These are phyloP conservation scores for Saccopteryx leptura DNA, from an alignment of 2,113 vertebrate species.

Conservation along the genomic window DNA sequence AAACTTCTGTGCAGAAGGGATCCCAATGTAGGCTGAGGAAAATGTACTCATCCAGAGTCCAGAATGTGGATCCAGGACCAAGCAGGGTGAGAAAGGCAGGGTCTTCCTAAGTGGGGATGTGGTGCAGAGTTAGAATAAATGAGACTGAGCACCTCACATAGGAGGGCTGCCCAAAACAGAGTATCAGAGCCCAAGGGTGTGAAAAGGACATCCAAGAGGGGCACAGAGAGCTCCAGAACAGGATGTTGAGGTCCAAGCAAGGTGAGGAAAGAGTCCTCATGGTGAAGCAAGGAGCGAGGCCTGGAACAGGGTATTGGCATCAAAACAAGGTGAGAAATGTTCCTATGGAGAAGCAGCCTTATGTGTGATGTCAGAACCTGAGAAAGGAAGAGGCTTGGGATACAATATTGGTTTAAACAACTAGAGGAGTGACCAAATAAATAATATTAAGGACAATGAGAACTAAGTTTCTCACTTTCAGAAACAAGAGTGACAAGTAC, in stretches of 20 bases:
- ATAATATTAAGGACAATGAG: background rate
- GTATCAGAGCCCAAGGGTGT: background rate
- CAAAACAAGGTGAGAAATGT: background rate
- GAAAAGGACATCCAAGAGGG: background rate
- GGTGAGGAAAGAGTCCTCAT: background rate
- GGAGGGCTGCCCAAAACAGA: background rate
- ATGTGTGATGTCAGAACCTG: background rate
- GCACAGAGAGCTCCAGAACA: background rate
- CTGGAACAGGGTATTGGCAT: background rate
- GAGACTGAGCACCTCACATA: background rate
- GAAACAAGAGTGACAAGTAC: background rate
- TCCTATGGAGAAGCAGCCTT: background rate
- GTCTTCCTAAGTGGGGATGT: background rate
- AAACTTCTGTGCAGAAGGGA: conserved; percentile 4
- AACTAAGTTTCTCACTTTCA: conserved; percentile 21
- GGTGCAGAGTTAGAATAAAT: background rate
- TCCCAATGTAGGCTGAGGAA: background rate
- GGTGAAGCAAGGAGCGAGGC: background rate
- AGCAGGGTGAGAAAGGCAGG: background rate
- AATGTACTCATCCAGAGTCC: background rate
- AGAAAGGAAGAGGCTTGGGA: background rate
- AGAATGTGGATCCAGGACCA: background rate
- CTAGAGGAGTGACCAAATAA: background rate
- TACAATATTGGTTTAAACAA: background rate
- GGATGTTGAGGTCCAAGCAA: background rate